Base-by-base conservation (phyloP, 2,888 invertebrate species). In the Orchestes rusci region DNA sequence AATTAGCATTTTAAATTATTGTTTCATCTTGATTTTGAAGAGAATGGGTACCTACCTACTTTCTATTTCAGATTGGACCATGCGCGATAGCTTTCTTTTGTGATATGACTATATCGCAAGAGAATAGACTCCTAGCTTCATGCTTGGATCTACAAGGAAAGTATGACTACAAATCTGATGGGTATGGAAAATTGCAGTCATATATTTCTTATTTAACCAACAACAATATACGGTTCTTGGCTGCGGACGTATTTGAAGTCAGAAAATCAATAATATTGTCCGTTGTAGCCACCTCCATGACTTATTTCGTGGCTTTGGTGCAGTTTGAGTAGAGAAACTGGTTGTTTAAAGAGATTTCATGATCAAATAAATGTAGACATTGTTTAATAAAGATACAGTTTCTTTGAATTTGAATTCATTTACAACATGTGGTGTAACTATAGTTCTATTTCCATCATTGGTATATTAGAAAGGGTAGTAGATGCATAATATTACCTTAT, bases 321-420 rank as follows among this genome's bases (percentile, higher is more conserved):
- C 46, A 47, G 18, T 47, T 47, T 47, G 38, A 47, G 34, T 42
- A 38, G 12, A 33, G n/a, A n/a, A n/a, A n/a, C n/a, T n/a, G n/a
- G n/a, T n/a, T n/a, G n/a, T n/a, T n/a, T n/a, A n/a, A n/a, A n/a
- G n/a, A n/a, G n/a, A n/a, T n/a, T n/a, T n/a, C n/a, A n/a, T n/a
- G n/a, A n/a, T n/a, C n/a, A n/a, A n/a, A n/a, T n/a, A n/a, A n/a
- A n/a, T n/a, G n/a, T n/a, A n/a, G n/a, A n/a, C n/a, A n/a, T n/a
- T n/a, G n/a, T n/a, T n/a, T n/a, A n/a, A n/a, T n/a, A n/a, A n/a
- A n/a, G n/a, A n/a, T n/a, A n/a, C n/a, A n/a, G n/a, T n/a, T n/a
- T n/a, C n/a, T n/a, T n/a, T n/a, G n/a, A n/a, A n/a, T n/a, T n/a
- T n/a, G n/a, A n/a, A n/a, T n/a, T n/a, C n/a, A n/a, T n/a, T n/a